Base-by-base conservation (phyloP, 2,888 invertebrate species). In the Cetonia aurata region DNA sequence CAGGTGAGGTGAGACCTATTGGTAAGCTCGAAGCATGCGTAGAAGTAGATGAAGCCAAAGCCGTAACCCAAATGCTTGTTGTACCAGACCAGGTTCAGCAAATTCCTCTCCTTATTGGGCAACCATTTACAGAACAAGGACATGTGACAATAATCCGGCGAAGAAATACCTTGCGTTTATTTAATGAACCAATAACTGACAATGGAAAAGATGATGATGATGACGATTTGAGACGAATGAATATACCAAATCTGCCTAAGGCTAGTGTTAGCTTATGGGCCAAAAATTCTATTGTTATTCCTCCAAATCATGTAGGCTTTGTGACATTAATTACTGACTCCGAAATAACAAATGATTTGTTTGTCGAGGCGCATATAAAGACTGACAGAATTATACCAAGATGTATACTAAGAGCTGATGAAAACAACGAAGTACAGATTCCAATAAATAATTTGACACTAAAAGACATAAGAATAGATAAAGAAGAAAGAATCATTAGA, bases 31-130 rank as follows among this genome's bases (percentile, higher is more conserved):
- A 10, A 8, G 55, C 31, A 19, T 19, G 8, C 33, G 13, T 57
- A 15, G 25, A 57, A 31, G 57, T 57, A 9, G 57, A 57, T 33
- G 19, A 57, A 57, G 57, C 57, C 33, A 25, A 57, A 33, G 37
- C 57, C 13, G 57, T 31, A 15, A 57, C 57, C 9, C 31, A 31
- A 33, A 33, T 57, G 12, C 25, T 57, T 19, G 2, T 57, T 41
- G 57, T 0, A 57, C 57, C 57, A 8, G 25, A 57, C n/a, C 12
- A 6, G 8, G 17, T 17, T 33, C 57, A 57, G 12, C 9, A 57
- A 9, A 57, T n/a, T 57, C 9, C 41, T 2, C 13, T 52, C 12
- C 6, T 6, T 15, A 52, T 52, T 19, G 52, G 52, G 17, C 52
- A 52, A 52, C 52, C 19, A 19, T 52, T 52, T 52, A 52, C 52